Conservation (phyloP, 1,140 invertebrate species). For the Rhysida immarginata region DNA sequence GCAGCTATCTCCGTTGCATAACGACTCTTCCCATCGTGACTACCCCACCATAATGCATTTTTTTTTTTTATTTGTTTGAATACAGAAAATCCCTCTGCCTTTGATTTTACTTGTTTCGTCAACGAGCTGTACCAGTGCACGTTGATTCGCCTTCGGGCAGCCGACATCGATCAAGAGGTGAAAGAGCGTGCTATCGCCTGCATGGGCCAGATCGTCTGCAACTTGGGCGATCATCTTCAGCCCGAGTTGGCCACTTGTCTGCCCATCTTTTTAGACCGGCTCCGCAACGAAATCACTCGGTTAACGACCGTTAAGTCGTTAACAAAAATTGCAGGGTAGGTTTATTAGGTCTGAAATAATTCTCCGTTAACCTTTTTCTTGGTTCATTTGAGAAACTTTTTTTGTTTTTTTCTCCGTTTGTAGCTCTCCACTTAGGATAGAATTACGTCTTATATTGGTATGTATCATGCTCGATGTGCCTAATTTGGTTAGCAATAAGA, state of each 20-base stretch:
- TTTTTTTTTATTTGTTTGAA: constrained; percentile 1
- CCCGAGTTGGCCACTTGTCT: constrained; percentile 66
- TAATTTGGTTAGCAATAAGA: too few species aligned
- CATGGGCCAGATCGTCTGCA: constrained; percentile 87
- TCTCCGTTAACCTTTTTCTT: constrained; percentile 3
- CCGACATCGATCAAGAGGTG: constrained; percentile 96
- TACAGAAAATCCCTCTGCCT: constrained; percentile 38
- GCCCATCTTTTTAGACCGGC: constrained; percentile 82
- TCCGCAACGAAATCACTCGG: constrained; percentile 92
- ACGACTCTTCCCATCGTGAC: too few species aligned
- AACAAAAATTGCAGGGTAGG: constrained; percentile 67
- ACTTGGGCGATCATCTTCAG: constrained; percentile 67
- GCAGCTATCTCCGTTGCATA: too few species aligned
- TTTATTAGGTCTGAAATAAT: not conserved
- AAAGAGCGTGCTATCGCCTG: constrained; percentile 94
- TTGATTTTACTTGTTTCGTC: constrained; percentile 64
- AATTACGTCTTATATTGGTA: constrained; percentile 69
- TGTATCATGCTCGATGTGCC: too few species aligned
- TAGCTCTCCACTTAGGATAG: constrained; percentile 67
- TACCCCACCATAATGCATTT: not conserved
- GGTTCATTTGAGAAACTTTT: too few species aligned
- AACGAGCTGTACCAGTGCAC: constrained; percentile 71
- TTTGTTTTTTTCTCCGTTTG: constrained; percentile 14
- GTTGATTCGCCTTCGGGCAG: constrained; percentile 68
- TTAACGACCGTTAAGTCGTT: constrained; percentile 90